These are phyloP conservation scores for Epicampocera succincta DNA, from an alignment of 2,888 invertebrate genomes.

Conservation along the genomic window DNA sequence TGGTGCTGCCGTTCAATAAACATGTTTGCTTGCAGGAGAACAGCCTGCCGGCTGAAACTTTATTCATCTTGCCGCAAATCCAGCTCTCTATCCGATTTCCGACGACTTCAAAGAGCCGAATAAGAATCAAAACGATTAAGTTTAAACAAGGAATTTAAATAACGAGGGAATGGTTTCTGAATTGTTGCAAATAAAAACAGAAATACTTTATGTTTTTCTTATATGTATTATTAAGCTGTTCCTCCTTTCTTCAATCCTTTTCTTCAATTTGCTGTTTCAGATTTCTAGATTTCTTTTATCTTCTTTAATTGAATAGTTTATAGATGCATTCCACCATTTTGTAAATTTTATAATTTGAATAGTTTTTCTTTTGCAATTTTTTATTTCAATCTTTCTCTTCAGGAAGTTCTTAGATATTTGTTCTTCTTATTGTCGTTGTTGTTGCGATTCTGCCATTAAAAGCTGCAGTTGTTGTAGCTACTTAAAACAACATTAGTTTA, in stretches of 20 bases:
- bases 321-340: constrained; percentile 64
- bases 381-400: constrained; percentile 42
- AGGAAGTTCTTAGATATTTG: constrained; percentile 56
- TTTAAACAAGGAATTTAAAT: too few relatives aligned
- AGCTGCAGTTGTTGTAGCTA: constrained; percentile 56
- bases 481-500: constrained; percentile 65
- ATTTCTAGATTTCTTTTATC: constrained; percentile 29
- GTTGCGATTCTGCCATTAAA: constrained; percentile 26
- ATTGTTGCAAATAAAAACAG: too few relatives aligned
- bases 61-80: too few relatives aligned
- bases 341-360: constrained; percentile 43
- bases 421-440: not conserved
- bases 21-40: too few relatives aligned
- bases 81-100: too few relatives aligned
- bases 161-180: too few relatives aligned
- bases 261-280: constrained; percentile 2
- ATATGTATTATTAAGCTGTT: constrained; percentile 17
- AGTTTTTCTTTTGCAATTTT: constrained; percentile 22
- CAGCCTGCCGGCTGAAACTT: too few relatives aligned
- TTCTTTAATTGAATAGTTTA: constrained; percentile 59
- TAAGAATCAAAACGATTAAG: too few relatives aligned
- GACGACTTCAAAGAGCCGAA: too few relatives aligned
- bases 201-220: not conserved
- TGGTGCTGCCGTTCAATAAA: too few relatives aligned
- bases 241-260: not conserved